Evolutionary conservation across 2,888 invertebrate species (phyloP).

Genomic region (Eupelmus urozonus): DNA sequence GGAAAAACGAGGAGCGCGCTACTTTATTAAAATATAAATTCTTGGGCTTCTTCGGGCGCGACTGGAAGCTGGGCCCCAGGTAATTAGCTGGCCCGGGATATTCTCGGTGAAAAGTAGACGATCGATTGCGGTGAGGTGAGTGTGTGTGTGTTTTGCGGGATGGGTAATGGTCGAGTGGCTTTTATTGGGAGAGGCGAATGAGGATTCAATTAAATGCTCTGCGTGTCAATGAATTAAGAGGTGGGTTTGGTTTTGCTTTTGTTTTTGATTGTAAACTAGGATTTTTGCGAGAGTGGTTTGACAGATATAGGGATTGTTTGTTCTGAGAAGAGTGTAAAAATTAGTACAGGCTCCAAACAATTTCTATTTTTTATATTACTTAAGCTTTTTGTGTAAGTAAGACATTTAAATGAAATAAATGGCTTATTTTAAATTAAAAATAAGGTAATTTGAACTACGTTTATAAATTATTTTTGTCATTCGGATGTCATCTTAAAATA

Average conservation of each 20-base stretch:
- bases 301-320: not conserved
- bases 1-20: too few species aligned
- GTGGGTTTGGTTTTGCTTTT: not conserved
- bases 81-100: constrained; percentile 25
- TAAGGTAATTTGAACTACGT: too few species aligned
- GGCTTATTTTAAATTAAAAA: too few species aligned
- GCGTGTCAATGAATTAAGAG: not conserved
- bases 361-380: too few species aligned
- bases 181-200: not conserved
- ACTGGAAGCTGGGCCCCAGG: not conserved
- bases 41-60: not conserved
- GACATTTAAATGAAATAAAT: too few species aligned
- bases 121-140: not conserved
- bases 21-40: constrained; percentile 56
- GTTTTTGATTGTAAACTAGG: too few species aligned
- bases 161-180: not conserved
- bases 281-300: not conserved
- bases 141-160: constrained; percentile 5
- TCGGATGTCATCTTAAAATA: too few species aligned
- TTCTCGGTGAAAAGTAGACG: constrained; percentile 22
- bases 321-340: not conserved
- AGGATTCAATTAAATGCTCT: constrained; percentile 30
- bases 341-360: too few species aligned
- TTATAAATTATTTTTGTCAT: too few species aligned
- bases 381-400: too few species aligned